A percentile compares a stretch with the other conserved stretches of the same genome.
Conservation (phyloP, 2,113 vertebrate species). For the Ptyas mucosa region DNA sequence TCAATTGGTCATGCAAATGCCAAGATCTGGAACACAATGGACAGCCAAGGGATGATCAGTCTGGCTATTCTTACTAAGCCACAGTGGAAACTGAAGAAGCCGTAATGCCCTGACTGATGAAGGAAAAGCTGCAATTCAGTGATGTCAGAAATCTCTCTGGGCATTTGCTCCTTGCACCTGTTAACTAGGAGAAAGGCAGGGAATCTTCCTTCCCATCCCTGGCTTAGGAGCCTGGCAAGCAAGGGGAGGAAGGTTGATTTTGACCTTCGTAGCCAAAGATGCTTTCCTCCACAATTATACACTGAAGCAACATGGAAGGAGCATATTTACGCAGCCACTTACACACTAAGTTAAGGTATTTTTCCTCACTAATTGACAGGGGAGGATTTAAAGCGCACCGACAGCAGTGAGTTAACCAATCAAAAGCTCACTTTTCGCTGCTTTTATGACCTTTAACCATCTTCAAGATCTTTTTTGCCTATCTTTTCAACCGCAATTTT, state of each 20-base stretch:
- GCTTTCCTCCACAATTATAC: constrained; percentile 5
- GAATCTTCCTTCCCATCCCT: not conserved
- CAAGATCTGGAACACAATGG: constrained; percentile 13
- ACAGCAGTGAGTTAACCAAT: not conserved
- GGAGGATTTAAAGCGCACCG: not conserved
- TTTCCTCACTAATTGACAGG: not conserved
- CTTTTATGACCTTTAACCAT: not conserved
- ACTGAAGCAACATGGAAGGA: constrained; percentile 18
- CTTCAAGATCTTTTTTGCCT: not conserved
- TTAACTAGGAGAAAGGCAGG: constrained; percentile 8
- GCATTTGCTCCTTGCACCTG: constrained; percentile 64
- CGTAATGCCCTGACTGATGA: constrained; percentile 38
- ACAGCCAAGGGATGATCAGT: constrained; percentile 31
- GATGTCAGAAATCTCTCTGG: constrained; percentile 30
- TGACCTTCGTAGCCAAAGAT: not conserved
- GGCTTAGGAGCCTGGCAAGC: constrained; percentile 1
- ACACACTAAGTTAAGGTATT: not conserved
- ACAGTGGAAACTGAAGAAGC: constrained; percentile 53
- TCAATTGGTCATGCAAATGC: constrained; percentile 46
- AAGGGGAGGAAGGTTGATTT: not conserved
- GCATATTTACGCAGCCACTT: not conserved
- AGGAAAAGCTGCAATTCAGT: constrained; percentile 55
- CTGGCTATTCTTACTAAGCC: constrained; percentile 38
- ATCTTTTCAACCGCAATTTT: not conserved
- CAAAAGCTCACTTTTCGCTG: not conserved